Conservation (phyloP, 2,888 invertebrate species). For the Cylloceria caligata region DNA sequence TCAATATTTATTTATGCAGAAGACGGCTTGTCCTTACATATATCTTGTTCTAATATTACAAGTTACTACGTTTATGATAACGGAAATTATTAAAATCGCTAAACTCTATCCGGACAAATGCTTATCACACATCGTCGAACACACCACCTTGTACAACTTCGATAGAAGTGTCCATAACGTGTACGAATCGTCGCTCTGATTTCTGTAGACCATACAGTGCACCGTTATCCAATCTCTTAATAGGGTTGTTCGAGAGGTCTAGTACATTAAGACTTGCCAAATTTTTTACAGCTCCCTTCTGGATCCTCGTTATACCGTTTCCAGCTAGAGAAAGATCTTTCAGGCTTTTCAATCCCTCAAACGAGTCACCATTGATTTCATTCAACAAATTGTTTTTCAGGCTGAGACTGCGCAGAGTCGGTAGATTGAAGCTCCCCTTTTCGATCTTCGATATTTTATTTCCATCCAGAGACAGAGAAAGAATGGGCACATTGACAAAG, state of each 20-base stretch:
- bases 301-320: constrained; percentile 68
- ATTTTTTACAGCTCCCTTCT: constrained; percentile 36
- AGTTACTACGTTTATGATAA: too few species aligned
- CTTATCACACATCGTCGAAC: too few species aligned
- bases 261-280: constrained; percentile 26
- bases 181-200: too few species aligned
- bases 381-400: constrained; percentile 70
- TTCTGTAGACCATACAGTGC: constrained; percentile 74
- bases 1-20: too few species aligned
- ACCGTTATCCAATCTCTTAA: constrained; percentile 79
- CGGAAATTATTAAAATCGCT: too few species aligned
- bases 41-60: too few species aligned
- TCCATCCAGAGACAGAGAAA: constrained; percentile 33
- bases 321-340: too few species aligned
- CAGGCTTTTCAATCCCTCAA: constrained; percentile 42
- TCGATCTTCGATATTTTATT: constrained; percentile 50
- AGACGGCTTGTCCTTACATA: too few species aligned
- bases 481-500: constrained; percentile 77
- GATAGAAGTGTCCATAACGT: too few species aligned
- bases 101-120: too few species aligned
- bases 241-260: constrained; percentile 79
- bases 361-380: constrained; percentile 43
- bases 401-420: constrained; percentile 83
- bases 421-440: constrained; percentile 39
- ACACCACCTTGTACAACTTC: too few species aligned